phyloP scores from a whole-genome alignment of 2,113 vertebrate species.

The Odocoileus virginianus region DNA sequence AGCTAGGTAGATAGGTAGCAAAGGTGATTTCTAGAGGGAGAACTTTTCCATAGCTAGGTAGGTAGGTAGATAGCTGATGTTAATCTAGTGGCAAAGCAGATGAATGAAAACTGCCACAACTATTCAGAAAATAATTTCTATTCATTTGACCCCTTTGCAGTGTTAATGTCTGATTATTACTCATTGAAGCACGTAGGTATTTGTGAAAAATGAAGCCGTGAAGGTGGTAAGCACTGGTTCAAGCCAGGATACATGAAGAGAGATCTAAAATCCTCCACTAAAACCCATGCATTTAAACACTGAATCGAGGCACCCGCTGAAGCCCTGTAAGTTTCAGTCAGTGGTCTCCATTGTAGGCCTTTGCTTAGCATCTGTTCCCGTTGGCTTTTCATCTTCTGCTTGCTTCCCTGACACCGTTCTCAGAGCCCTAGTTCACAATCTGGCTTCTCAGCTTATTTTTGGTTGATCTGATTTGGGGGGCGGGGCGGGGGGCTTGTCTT shows the following conservation, averaged over 20 bases:
- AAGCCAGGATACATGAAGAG: not conserved
- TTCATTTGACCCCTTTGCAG: not conserved
- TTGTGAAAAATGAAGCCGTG: not conserved
- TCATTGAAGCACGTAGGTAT: not conserved
- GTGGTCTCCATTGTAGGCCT: accelerated
- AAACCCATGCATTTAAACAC: not conserved
- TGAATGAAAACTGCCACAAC: not conserved
- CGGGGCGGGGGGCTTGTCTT: not conserved
- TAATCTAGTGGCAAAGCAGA: not conserved
- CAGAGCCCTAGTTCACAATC: not conserved
- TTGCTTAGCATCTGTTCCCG: accelerated
- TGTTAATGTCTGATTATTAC: not conserved
- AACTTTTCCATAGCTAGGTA: not conserved
- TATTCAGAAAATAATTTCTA: not conserved
- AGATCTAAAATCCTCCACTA: not conserved
- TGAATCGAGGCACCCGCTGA: not conserved
- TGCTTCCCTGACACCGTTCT: not conserved
- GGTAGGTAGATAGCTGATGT: not conserved
- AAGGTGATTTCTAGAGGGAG: not conserved
- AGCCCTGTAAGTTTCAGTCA: not conserved
- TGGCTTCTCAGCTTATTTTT: not conserved
- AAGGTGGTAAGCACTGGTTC: not conserved
- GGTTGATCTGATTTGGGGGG: not conserved
- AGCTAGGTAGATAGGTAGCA: not conserved
- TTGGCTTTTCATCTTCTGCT: not conserved